Conservation (phyloP, 1,140 invertebrate genomes). For the Drosophila sp. region DNA sequence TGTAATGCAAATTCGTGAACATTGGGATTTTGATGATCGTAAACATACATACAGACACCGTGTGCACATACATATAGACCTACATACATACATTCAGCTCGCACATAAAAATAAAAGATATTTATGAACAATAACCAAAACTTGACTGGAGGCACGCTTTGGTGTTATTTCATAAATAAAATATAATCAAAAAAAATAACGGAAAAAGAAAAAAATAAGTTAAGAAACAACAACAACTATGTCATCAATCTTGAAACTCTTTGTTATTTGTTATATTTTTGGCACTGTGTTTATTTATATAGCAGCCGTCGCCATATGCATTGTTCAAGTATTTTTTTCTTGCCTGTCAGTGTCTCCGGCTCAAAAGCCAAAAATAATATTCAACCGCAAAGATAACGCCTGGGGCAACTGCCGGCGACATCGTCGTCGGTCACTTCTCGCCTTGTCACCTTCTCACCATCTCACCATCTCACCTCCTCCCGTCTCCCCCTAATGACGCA, state of each 20-base stretch:
- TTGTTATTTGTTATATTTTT: constrained; percentile 76
- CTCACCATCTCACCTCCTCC: neutral
- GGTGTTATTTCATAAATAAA: constrained; percentile 71
- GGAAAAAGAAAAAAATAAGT: constrained; percentile 36
- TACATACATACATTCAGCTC: constrained; percentile 33
- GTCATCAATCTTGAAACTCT: constrained; percentile 69
- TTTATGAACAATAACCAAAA: constrained; percentile 81
- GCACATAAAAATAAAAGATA: constrained; percentile 75
- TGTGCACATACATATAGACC: constrained; percentile 4
- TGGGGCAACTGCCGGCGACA: constrained; percentile 54
- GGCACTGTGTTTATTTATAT: constrained; percentile 76
- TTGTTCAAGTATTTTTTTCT: constrained; percentile 29
- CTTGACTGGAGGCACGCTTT: constrained; percentile 80
- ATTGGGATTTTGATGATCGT: constrained; percentile 47
- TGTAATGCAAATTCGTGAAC: constrained; percentile 73
- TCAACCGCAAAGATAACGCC: constrained; percentile 52
- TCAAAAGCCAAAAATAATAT: constrained; percentile 74
- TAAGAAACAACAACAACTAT: constrained; percentile 49
- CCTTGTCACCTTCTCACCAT: neutral
- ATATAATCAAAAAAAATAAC: constrained; percentile 43
- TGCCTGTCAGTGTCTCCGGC: constrained; percentile 39
- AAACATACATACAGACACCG: constrained; percentile 17
- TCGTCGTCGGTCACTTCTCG: constrained; percentile 35
- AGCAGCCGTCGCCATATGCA: constrained; percentile 47
- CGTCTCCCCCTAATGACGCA: constrained; percentile 54